These are phyloP conservation scores for Grallaria varia DNA, from an alignment of 2,113 vertebrate species.

Conservation along the genomic window DNA sequence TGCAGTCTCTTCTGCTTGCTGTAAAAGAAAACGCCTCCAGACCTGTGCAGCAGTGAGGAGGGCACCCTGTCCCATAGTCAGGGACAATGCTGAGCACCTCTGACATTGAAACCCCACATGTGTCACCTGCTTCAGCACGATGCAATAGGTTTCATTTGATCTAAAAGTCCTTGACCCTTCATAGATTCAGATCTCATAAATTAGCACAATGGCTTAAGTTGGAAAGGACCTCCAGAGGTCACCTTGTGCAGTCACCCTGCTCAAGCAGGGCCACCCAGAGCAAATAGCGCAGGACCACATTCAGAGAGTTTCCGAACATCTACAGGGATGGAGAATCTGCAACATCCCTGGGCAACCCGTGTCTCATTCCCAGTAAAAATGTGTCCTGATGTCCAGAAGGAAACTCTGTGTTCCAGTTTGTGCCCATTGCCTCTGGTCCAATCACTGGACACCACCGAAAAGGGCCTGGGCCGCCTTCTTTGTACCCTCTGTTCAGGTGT, in stretches of 20 bases:
- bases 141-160: neutral
- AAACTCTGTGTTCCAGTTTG: neutral
- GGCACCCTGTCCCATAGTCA: neutral
- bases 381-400: neutral
- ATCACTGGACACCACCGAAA: neutral
- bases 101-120: rapidly evolving
- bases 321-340: neutral
- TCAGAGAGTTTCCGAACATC: neutral
- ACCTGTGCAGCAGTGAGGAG: neutral
- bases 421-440: neutral
- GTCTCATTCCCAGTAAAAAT: neutral
- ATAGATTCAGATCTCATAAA: neutral
- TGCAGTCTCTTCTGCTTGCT: neutral
- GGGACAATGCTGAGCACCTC: no score
- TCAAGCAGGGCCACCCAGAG: neutral
- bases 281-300: no score
- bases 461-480: neutral
- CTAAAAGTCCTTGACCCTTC: neutral
- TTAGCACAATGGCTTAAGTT: neutral
- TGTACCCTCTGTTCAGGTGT: neutral
- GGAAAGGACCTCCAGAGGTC: neutral
- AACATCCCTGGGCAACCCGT: neutral
- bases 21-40: neutral
- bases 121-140: neutral
- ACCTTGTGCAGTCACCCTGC: neutral